These are phyloP conservation scores for Scytalopus superciliaris DNA, from an alignment of 2,113 vertebrate species.

Conservation along the genomic window DNA sequence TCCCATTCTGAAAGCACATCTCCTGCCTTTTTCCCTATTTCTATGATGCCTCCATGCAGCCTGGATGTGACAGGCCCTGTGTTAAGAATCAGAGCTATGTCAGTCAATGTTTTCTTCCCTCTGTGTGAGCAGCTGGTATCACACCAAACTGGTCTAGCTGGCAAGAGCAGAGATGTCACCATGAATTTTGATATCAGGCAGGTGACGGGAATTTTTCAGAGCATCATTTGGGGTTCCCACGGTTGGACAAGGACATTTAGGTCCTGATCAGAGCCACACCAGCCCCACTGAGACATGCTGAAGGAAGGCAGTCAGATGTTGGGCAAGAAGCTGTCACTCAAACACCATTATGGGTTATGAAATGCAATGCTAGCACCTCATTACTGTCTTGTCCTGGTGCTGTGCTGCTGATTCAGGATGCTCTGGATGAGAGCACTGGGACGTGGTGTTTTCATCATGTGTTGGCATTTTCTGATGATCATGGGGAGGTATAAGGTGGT, in stretches of 20 bases:
- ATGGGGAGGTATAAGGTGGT: not conserved
- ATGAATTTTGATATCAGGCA: not conserved
- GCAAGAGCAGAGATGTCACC: not conserved
- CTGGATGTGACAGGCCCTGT: not conserved
- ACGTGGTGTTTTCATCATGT: not conserved
- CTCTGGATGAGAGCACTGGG: not conserved
- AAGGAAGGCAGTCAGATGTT: not conserved
- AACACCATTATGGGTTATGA: not conserved
- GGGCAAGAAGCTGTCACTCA: not conserved
- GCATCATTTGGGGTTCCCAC: not conserved
- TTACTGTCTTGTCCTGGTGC: not conserved
- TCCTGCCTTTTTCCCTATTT: not conserved
- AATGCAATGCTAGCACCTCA: rapidly evolving
- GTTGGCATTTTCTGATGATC: not conserved
- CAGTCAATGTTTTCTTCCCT: not conserved
- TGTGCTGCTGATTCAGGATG: not conserved
- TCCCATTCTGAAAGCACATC: not conserved
- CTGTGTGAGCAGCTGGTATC: not conserved
- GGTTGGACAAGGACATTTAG: not conserved
- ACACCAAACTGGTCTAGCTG: not conserved
- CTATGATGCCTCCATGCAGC: not conserved
- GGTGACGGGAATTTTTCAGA: not conserved
- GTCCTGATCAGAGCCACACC: not conserved
- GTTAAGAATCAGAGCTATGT: not conserved
- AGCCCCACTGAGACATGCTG: rapidly evolving